Base-by-base conservation (phyloP, 2,113 vertebrate genomes). In the Danionella cerebrum region DNA sequence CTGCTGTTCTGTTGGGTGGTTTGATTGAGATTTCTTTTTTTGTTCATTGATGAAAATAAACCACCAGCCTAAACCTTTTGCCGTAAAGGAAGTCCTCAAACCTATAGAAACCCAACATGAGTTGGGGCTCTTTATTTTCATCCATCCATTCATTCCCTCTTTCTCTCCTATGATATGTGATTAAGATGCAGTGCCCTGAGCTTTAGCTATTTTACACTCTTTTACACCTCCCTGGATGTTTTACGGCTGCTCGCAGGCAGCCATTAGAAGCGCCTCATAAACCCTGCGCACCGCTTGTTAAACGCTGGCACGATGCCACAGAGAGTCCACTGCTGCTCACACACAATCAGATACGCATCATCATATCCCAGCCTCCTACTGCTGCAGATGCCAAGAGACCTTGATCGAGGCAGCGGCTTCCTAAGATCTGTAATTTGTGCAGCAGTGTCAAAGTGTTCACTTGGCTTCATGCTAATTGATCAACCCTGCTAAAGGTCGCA, bases 241-340 rank as follows among this genome's bases (percentile, higher is more conserved):
- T 74, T 64, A 74, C 24, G 22, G 13, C 44, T n/a, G 4, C 39
- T 38, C 33, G 5, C 33, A 11, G 25, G 35, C 65, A 14, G 41
- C 65, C 50, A 65, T 73, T 73, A 69, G 66, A 31, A 44, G 55
- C 19, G 35, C 66, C 71, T 73, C 59, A 65, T 69, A 69, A 73
- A 73, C 52, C 68, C 68, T 48, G 22, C 14, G 1, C 35, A 29
- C 64, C 42, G 53, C 45, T 24, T 73, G 24, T 68, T 73, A 65
- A 67, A 52, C 58, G 65, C 65, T 64, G 55, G 59, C 42, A 24
- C 11, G 12, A 48, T 36, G 36, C 39, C 59, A 58, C 4, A 0
- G 6, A 52, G 22, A 51, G 31, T 2, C 53, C 13, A 21, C 38
- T 11, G 39, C 36, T 3, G 19, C 13, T 11, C 1, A 31, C 45